phyloP scores from a whole-genome alignment of 2,888 invertebrate genomes.

The Lasioglossum zephyrum region DNA sequence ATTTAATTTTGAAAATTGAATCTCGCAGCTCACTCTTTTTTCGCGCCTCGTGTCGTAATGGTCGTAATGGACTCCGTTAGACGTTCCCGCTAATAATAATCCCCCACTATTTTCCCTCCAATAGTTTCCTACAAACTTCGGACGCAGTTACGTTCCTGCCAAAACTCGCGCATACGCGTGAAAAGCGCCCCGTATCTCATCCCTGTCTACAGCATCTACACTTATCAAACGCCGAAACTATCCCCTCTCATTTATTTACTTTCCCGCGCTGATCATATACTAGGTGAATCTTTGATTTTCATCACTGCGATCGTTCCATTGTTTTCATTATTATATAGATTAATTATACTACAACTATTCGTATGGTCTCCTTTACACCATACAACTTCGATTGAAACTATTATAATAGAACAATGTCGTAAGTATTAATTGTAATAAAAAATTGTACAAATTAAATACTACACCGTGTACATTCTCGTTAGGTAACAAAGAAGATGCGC shows the following conservation, averaged over 20 bases:
- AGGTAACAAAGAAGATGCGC: background rate
- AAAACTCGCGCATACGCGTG: too few species aligned
- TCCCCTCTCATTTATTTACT: background rate
- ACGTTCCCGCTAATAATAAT: too few species aligned
- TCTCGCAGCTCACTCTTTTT: too few species aligned
- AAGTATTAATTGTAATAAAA: background rate
- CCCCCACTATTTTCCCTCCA: too few species aligned
- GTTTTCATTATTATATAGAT: background rate
- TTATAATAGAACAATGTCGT: background rate
- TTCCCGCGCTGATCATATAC: background rate
- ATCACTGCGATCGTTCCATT: background rate
- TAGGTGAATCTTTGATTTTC: background rate
- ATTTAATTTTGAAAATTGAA: too few species aligned
- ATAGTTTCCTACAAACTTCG: too few species aligned
- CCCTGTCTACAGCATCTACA: background rate
- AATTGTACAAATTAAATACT: background rate
- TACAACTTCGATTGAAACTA: background rate
- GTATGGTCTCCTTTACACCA: background rate
- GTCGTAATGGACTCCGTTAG: too few species aligned
- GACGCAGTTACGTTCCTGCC: too few species aligned
- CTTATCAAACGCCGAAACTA: background rate
- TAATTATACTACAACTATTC: background rate
- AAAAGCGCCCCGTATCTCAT: too few species aligned
- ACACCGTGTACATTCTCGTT: background rate
- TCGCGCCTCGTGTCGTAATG: too few species aligned